Conservation (phyloP, 2,797 vertebrate species). For the Karalla daura region DNA sequence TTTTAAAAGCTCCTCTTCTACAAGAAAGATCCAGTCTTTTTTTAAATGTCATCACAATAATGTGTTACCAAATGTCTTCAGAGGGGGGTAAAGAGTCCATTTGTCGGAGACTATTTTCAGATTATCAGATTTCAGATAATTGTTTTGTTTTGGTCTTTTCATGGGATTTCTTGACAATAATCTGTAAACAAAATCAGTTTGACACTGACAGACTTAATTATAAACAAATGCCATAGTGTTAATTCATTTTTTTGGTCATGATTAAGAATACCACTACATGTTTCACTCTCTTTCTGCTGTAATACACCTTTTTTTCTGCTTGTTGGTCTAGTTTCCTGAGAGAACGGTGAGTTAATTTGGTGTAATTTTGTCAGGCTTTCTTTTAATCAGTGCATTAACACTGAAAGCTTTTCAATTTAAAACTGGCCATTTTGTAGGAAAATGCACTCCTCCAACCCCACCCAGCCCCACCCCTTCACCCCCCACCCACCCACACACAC, state of each 20-base stretch:
- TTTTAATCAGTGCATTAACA: conserved; percentile 63
- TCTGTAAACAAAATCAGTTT: too few relatives aligned
- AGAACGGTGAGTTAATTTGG: conserved; percentile 39
- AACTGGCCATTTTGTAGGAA: conserved; percentile 43
- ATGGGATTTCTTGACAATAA: background rate
- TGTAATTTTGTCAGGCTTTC: conserved; percentile 36
- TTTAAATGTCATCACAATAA: too few relatives aligned
- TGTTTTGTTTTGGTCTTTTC: background rate
- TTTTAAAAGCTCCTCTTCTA: background rate
- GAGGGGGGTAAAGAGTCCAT: background rate
- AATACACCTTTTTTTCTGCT: conserved; percentile 22
- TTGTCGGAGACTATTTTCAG: background rate
- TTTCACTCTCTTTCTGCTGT: background rate
- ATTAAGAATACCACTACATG: background rate
- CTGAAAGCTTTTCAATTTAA: conserved; percentile 53
- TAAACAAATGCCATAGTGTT: too few relatives aligned
- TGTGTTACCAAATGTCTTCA: background rate
- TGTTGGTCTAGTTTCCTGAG: conserved; percentile 18
- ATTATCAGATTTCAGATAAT: background rate
- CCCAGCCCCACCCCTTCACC: too few relatives aligned
- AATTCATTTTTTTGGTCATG: too few relatives aligned
- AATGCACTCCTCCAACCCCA: too few relatives aligned
- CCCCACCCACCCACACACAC: background rate
- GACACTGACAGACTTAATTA: too few relatives aligned
- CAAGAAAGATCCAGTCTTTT: background rate